phyloP scores from a whole-genome alignment of 1,140 invertebrate genomes.

The Tetramorium parvispinum region DNA sequence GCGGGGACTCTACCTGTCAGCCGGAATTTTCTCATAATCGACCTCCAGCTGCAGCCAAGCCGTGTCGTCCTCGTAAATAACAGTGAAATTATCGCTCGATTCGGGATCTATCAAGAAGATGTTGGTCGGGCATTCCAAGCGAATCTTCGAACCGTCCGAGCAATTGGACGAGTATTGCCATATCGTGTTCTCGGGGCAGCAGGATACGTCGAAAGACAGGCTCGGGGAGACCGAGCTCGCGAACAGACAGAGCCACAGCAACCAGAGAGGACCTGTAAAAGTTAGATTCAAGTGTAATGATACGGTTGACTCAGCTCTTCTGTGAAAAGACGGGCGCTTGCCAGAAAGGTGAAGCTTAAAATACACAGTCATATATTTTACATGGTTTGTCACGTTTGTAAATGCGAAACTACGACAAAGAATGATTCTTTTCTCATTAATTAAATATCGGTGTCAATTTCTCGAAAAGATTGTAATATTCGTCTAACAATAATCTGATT shows the following conservation, averaged over 20 bases:
- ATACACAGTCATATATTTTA: background rate
- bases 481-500: background rate
- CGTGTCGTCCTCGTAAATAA: conserved; percentile 38
- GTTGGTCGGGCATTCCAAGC: conserved; percentile 60
- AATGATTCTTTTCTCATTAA: conserved; percentile 35
- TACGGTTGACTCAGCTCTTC: background rate
- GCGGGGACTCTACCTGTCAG: conserved; percentile 48
- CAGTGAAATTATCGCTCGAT: conserved; percentile 52
- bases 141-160: conserved; percentile 67
- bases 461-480: background rate
- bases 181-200: conserved; percentile 53
- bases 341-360: background rate
- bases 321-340: background rate
- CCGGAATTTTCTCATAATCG: conserved; percentile 12
- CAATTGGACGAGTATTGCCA: conserved; percentile 66
- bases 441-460: background rate
- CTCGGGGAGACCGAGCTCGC: conserved; percentile 5
- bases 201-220: conserved; percentile 49
- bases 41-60: conserved; percentile 26
- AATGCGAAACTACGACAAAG: background rate
- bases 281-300: background rate
- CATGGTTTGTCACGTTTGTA: background rate
- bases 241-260: conserved; percentile 53
- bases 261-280: conserved; percentile 35
- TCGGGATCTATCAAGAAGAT: conserved; percentile 64